Evolutionary conservation across 2,888 invertebrate species (phyloP).

Genomic region (Chirona hameri): DNA sequence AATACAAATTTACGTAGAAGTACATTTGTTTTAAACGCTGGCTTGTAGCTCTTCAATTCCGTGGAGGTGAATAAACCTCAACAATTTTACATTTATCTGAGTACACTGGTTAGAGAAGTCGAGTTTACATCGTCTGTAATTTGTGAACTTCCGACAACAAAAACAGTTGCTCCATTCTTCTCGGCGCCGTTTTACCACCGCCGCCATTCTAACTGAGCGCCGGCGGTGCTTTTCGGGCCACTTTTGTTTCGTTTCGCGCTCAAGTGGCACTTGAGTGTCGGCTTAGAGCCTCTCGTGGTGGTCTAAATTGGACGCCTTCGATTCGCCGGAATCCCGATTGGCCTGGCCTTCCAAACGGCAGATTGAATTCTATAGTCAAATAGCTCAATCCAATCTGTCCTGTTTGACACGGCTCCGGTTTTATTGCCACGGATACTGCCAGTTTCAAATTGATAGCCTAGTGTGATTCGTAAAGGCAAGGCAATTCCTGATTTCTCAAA

Average conservation of each 20-base stretch:
- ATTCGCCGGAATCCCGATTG: not conserved
- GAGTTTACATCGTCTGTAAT: too few relatives aligned
- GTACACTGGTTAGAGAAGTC: too few relatives aligned
- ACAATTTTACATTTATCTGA: too few relatives aligned
- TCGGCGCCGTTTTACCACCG: not conserved
- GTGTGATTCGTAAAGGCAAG: not conserved
- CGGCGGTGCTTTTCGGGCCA: not conserved
- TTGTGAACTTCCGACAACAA: not conserved
- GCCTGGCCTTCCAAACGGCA: not conserved
- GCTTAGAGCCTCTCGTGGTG: not conserved
- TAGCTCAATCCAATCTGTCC: slow-evolving; percentile 27
- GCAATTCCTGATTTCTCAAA: slow-evolving; percentile 14
- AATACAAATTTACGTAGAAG: too few relatives aligned
- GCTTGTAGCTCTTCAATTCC: too few relatives aligned
- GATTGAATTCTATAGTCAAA: slow-evolving; percentile 28
- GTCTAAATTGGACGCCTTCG: slow-evolving; percentile 14
- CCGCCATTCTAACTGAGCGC: not conserved
- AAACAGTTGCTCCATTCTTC: not conserved
- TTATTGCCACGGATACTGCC: slow-evolving; percentile 13
- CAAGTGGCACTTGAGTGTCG: not conserved
- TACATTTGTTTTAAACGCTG: too few relatives aligned
- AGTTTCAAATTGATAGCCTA: slow-evolving; percentile 25
- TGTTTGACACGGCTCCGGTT: slow-evolving; percentile 3
- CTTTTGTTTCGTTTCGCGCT: not conserved
- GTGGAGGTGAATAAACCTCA: too few relatives aligned